These are phyloP conservation scores for Zeuzera pyrina DNA, from an alignment of 2,888 invertebrate species.

Conservation along the genomic window DNA sequence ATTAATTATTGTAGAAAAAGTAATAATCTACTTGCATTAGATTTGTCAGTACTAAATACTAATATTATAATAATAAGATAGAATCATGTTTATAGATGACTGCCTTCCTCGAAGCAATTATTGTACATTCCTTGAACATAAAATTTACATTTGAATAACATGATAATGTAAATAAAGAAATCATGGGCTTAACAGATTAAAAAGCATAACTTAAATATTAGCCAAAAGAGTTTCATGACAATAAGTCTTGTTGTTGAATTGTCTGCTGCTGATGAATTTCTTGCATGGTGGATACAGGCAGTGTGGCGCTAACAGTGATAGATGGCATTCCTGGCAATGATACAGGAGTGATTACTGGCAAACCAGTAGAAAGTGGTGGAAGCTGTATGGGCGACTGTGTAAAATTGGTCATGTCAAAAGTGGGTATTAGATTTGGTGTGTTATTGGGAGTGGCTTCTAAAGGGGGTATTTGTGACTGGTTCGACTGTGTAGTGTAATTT, in stretches of 20 bases:
- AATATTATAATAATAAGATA: too few relatives aligned
- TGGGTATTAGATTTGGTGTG: constrained; percentile 45
- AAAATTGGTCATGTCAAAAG: constrained; percentile 60
- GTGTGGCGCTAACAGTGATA: constrained; percentile 81
- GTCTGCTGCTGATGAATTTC: constrained; percentile 64
- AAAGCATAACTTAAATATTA: too few relatives aligned
- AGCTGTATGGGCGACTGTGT: constrained; percentile 41
- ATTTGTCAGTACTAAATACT: too few relatives aligned
- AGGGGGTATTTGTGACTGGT: constrained; percentile 31
- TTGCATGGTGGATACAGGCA: constrained; percentile 75
- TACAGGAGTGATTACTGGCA: constrained; percentile 77
- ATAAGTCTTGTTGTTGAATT: constrained; percentile 53
- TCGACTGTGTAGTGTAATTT: constrained; percentile 47
- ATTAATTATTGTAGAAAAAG: too few relatives aligned
- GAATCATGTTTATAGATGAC: too few relatives aligned
- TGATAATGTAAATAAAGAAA: too few relatives aligned
- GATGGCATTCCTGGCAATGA: constrained; percentile 86
- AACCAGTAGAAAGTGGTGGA: constrained; percentile 41
- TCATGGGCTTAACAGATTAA: too few relatives aligned
- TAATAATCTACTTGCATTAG: too few relatives aligned
- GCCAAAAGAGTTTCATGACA: too few relatives aligned
- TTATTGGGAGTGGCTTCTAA: constrained; percentile 23
- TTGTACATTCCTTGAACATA: too few relatives aligned
- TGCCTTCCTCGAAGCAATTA: too few relatives aligned
- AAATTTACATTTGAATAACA: too few relatives aligned